Evolutionary conservation across 2,113 vertebrate genomes (phyloP).

Genomic region (Accipiter virgatus): DNA sequence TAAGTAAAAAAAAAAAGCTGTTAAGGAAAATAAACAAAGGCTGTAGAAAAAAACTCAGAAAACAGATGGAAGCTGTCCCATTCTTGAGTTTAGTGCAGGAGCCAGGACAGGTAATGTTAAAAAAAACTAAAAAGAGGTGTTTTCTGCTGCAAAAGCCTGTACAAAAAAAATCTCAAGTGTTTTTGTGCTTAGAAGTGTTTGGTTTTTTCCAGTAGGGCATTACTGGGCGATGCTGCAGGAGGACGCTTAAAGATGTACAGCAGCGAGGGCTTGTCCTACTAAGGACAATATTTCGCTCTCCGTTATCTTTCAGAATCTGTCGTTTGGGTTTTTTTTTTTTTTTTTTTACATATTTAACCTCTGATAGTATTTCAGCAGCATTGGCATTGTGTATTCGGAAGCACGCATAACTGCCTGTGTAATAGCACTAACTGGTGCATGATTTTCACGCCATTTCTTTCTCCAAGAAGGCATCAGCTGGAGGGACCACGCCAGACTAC

Average conservation of each 20-base stretch:
- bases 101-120: neutral
- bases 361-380: neutral
- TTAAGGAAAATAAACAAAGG: neutral
- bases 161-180: neutral
- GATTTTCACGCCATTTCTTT: neutral
- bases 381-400: neutral
- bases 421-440: neutral
- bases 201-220: neutral
- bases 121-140: accelerated
- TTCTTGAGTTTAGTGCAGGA: neutral
- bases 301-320: neutral
- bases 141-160: neutral
- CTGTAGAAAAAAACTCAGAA: neutral
- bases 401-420: accelerated
- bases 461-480: neutral
- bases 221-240: neutral
- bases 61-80: neutral
- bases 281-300: neutral
- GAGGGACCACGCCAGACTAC: neutral
- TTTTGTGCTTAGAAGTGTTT: neutral
- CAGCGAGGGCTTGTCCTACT: neutral
- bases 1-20: neutral
- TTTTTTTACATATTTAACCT: neutral
- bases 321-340: no score
- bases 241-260: neutral